These are phyloP conservation scores for Apodemus agrarius DNA, from an alignment of 2,797 vertebrate species.

Conservation along the genomic window DNA sequence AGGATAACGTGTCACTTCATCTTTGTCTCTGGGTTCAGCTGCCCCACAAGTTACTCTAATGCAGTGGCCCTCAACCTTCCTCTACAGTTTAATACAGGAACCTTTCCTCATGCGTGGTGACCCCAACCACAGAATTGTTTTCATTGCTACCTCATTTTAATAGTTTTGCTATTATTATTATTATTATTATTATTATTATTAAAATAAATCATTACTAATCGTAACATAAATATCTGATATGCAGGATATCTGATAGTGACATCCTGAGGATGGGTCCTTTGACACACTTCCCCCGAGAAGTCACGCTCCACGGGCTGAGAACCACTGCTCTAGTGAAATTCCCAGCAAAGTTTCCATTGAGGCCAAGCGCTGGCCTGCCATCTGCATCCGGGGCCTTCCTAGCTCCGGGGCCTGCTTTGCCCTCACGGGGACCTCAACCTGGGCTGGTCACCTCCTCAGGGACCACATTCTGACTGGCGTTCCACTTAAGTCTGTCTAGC, in stretches of 20 bases:
- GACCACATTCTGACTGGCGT: not conserved
- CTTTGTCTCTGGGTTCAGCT: not conserved
- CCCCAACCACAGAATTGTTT: not conserved
- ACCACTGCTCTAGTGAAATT: not conserved
- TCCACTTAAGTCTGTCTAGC: not conserved
- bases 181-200: not conserved
- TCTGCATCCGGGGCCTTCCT: not conserved
- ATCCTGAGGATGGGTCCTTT: not conserved
- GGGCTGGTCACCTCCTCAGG: not conserved
- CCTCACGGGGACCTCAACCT: not conserved
- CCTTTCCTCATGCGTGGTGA: not conserved
- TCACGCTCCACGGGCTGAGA: not conserved
- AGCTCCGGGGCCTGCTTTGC: not conserved
- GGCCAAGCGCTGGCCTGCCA: not conserved
- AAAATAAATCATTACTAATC: not conserved
- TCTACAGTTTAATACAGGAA: not conserved
- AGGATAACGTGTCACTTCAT: not conserved
- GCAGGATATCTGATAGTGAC: not conserved
- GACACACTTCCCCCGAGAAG: not conserved
- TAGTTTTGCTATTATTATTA: not conserved
- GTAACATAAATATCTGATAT: not conserved
- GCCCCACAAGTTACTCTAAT: not conserved
- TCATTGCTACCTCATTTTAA: not conserved
- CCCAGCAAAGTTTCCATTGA: not conserved
- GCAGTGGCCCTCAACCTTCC: not conserved